A percentile compares a stretch with the other conserved stretches of the same genome.
Conservation (phyloP, 2,797 vertebrate genomes). For the Tinamus major region DNA sequence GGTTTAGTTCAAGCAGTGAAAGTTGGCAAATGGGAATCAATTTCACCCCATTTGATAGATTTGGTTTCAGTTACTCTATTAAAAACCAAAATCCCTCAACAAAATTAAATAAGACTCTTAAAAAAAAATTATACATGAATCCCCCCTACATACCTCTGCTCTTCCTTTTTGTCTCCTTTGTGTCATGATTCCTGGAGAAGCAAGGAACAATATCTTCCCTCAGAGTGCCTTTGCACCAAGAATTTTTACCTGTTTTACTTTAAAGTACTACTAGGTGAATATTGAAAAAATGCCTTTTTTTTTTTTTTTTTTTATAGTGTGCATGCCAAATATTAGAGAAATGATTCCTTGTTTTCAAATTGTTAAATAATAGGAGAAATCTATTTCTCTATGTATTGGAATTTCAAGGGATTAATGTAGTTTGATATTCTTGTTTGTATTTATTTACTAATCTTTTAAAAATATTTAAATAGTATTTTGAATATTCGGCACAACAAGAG, state of each 20-base stretch:
- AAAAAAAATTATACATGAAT: not conserved
- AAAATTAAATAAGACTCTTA: not conserved
- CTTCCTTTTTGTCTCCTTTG: not conserved
- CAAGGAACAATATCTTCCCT: not conserved
- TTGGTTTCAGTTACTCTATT: not conserved
- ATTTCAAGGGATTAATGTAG: not conserved
- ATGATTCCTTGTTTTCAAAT: not conserved
- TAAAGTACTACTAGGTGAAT: not conserved
- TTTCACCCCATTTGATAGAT: fast-evolving
- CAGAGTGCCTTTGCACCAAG: not conserved
- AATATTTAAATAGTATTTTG: constrained; percentile 89
- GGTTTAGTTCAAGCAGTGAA: not conserved
- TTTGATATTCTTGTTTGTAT: not conserved
- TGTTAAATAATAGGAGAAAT: not conserved
- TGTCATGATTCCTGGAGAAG: not conserved
- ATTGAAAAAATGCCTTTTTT: not conserved
- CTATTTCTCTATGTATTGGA: not conserved
- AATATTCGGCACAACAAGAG: constrained; percentile 91
- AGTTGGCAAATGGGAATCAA: not conserved
- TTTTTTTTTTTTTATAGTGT: not conserved
- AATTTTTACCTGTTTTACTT: not conserved
- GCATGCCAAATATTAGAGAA: not conserved
- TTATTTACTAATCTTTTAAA: not conserved
- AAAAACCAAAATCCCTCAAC: not conserved
- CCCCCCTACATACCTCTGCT: not conserved